Evolutionary conservation across 2,113 vertebrate genomes (phyloP).

Genomic region (Caranx melampygus): DNA sequence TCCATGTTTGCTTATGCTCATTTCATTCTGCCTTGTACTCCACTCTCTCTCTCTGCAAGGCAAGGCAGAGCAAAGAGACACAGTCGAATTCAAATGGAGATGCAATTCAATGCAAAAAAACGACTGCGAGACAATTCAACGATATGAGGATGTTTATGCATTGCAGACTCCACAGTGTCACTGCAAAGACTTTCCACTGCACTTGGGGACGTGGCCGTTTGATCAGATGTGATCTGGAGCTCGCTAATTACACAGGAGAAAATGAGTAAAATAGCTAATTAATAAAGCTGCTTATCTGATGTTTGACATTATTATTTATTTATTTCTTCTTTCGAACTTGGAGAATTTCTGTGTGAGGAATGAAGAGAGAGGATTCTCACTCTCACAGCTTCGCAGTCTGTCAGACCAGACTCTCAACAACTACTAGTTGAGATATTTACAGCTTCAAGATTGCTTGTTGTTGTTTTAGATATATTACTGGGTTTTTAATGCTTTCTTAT

Average conservation of each 20-base stretch:
- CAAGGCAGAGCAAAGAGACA: slow-evolving; percentile 54
- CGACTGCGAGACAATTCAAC: slow-evolving; percentile 28
- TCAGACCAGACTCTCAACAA: not conserved
- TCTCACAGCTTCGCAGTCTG: not conserved
- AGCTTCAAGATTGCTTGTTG: too few species aligned
- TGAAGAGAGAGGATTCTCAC: not conserved
- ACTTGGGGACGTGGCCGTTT: not conserved
- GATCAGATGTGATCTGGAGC: slow-evolving; percentile 23
- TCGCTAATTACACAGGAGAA: slow-evolving; percentile 19
- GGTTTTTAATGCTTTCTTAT: too few species aligned
- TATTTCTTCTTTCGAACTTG: not conserved
- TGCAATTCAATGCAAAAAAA: slow-evolving; percentile 64
- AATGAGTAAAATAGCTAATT: not conserved
- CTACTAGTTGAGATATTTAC: not conserved
- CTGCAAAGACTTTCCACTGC: slow-evolving; percentile 25
- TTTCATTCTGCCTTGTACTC: slow-evolving; percentile 57
- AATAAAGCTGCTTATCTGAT: slow-evolving; percentile 19
- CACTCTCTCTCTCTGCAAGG: slow-evolving; percentile 72
- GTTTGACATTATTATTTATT: not conserved
- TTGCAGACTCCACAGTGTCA: slow-evolving; percentile 35
- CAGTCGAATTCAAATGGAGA: slow-evolving; percentile 63
- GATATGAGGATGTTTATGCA: slow-evolving; percentile 55
- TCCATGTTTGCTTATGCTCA: slow-evolving; percentile 71
- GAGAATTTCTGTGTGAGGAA: not conserved
- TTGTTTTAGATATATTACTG: too few species aligned